Conservation (phyloP, 1,140 invertebrate species). For the Drosophila varians region DNA sequence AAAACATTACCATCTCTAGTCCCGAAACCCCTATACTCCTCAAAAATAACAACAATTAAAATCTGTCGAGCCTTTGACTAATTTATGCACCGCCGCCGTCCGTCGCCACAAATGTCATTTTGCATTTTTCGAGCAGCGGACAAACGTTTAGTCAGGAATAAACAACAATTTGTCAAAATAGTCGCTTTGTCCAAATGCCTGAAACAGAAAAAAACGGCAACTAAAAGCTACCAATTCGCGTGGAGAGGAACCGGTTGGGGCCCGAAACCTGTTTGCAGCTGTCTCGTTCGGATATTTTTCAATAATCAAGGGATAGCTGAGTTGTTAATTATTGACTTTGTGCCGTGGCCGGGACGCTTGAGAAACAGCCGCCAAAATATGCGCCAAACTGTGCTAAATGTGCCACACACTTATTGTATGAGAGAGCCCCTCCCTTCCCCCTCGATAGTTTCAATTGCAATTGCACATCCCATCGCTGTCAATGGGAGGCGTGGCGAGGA, state of each 20-base stretch:
- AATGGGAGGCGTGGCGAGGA: slow-evolving; percentile 41
- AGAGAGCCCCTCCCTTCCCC: background rate
- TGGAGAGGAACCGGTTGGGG: slow-evolving; percentile 32
- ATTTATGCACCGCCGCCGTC: slow-evolving; percentile 58
- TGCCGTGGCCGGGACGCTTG: slow-evolving; percentile 20
- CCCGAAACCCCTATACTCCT: too few relatives aligned
- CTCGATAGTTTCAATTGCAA: slow-evolving; percentile 11
- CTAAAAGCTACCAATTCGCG: slow-evolving; percentile 4
- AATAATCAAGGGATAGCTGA: slow-evolving; percentile 77
- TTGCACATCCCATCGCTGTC: slow-evolving; percentile 17
- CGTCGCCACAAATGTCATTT: slow-evolving; percentile 49
- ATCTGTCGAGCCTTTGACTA: slow-evolving; percentile 2
- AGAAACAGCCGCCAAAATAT: slow-evolving; percentile 50
- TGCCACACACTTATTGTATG: slow-evolving; percentile 16
- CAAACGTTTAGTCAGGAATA: slow-evolving; percentile 72
- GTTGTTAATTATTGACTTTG: slow-evolving; percentile 68
- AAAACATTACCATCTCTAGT: too few relatives aligned
- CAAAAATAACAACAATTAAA: slow-evolving; percentile 7
- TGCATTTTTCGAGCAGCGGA: slow-evolving; percentile 39
- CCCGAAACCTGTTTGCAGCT: slow-evolving; percentile 74
- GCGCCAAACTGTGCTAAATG: slow-evolving; percentile 41
- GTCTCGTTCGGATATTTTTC: slow-evolving; percentile 47
- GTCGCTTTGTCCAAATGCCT: slow-evolving; percentile 35
- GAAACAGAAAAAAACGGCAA: slow-evolving; percentile 19
- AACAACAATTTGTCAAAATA: slow-evolving; percentile 69